Percentiles rank a stretch among this genome's conserved stretches.
Evolutionary conservation across 2,113 vertebrate species (phyloP).

Genomic region (Hippoglossus stenolepis): DNA sequence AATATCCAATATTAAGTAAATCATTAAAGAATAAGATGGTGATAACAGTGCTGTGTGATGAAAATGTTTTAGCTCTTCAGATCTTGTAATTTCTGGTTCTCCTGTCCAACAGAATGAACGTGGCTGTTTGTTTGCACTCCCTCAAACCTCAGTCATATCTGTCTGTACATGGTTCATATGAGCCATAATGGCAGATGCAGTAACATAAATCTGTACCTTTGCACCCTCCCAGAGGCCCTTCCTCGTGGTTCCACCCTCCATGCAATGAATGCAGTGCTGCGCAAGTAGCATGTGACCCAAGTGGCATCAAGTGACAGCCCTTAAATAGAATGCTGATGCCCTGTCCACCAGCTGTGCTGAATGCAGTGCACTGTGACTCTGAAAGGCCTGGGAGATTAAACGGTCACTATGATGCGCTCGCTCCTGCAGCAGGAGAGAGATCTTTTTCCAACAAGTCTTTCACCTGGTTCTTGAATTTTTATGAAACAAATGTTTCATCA

Average conservation of each 20-base stretch:
- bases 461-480: neutral
- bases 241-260: constrained; percentile 5
- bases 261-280: constrained; percentile 5
- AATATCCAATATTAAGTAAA: neutral
- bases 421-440: neutral
- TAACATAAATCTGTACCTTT: constrained; percentile 28
- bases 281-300: constrained; percentile 54
- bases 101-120: neutral
- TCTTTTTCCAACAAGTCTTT: neutral
- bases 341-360: constrained; percentile 40
- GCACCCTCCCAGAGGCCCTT: neutral
- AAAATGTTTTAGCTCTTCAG: too few species aligned
- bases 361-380: constrained; percentile 28
- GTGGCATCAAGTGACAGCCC: constrained; percentile 63
- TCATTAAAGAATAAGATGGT: neutral
- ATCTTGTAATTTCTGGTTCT: neutral
- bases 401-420: neutral
- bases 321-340: constrained; percentile 49
- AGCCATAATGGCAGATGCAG: neutral
- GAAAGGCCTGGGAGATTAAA: constrained; percentile 27
- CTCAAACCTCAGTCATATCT: neutral
- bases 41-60: neutral
- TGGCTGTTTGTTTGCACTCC: neutral
- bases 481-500: neutral
- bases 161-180: constrained; percentile 1